A percentile compares a stretch with the other conserved stretches of the same genome.
phyloP scores from a whole-genome alignment of 2,888 invertebrate species.

The Sialis lutaria region DNA sequence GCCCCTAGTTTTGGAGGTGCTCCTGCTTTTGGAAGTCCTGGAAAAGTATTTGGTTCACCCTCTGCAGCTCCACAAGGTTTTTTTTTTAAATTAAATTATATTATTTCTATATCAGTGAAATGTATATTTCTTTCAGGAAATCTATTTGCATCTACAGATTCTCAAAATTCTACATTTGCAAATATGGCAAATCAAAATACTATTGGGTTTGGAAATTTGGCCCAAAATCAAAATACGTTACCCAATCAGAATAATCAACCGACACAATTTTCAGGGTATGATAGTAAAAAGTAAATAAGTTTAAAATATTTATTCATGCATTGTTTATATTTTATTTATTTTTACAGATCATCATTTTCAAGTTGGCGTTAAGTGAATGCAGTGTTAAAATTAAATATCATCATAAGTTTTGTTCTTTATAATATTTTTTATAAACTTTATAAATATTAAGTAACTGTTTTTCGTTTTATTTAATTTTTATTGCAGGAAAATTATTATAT shows the following conservation, averaged over 20 bases:
- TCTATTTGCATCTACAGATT: constrained; percentile 30
- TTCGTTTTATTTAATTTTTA: too few species aligned
- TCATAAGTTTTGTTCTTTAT: too few species aligned
- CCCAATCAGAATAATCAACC: constrained; percentile 15
- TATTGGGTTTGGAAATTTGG: constrained; percentile 43
- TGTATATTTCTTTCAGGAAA: constrained; percentile 10
- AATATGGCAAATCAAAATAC: constrained; percentile 44
- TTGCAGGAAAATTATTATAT: too few species aligned
- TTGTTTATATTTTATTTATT: constrained; percentile 5
- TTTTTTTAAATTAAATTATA: background rate
- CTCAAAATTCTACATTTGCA: constrained; percentile 41
- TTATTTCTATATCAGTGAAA: background rate
- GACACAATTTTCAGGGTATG: constrained; percentile 22
- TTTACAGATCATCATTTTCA: constrained; percentile 22
- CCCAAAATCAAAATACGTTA: constrained; percentile 30
- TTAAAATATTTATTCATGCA: background rate
- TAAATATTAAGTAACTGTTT: too few species aligned
- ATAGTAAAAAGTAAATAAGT: background rate
- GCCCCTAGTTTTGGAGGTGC: constrained; percentile 26
- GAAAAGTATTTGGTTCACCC: constrained; percentile 22
- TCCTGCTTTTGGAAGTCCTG: constrained; percentile 28
- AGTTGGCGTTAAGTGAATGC: constrained; percentile 21
- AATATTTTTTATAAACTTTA: too few species aligned
- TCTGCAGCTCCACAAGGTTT: constrained; percentile 9
- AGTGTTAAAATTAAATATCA: too few species aligned